A percentile compares a stretch with the other conserved stretches of the same genome.
Evolutionary conservation across 2,113 vertebrate genomes (phyloP).

Genomic region (Monarcha castaneiventris): DNA sequence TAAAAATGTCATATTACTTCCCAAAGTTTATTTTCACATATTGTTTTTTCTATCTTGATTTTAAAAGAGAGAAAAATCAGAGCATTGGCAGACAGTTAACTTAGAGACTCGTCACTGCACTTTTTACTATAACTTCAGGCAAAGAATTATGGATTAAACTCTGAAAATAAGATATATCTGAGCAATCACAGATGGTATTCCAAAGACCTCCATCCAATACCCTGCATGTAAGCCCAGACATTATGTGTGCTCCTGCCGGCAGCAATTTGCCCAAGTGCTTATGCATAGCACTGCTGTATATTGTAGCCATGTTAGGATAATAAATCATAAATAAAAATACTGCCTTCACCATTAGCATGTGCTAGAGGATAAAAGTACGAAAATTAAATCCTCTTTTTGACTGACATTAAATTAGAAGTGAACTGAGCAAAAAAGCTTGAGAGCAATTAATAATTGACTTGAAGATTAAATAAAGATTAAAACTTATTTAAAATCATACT

Average conservation of each 20-base stretch:
- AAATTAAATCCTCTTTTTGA: background rate
- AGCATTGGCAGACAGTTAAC: conserved; percentile 5
- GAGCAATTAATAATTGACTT: background rate
- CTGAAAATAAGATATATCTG: background rate
- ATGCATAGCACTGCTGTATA: background rate
- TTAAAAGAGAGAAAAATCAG: background rate
- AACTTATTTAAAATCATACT: conserved; percentile 31
- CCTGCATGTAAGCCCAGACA: background rate
- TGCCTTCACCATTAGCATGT: background rate
- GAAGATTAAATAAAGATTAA: conserved; percentile 24
- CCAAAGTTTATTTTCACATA: conserved; percentile 12
- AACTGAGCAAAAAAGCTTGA: background rate
- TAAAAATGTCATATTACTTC: background rate
- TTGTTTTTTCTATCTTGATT: conserved; percentile 15
- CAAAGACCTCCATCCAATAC: background rate
- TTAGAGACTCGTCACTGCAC: background rate
- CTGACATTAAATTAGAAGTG: background rate
- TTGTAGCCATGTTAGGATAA: background rate
- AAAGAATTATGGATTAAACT: background rate
- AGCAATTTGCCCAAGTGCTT: background rate
- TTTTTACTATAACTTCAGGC: background rate
- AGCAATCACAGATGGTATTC: background rate
- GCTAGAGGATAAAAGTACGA: background rate
- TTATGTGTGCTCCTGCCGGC: background rate
- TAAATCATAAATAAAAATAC: conserved; percentile 40